These are phyloP conservation scores for Notolepis coatsorum DNA, from an alignment of 2,797 vertebrate species.

Conservation along the genomic window DNA sequence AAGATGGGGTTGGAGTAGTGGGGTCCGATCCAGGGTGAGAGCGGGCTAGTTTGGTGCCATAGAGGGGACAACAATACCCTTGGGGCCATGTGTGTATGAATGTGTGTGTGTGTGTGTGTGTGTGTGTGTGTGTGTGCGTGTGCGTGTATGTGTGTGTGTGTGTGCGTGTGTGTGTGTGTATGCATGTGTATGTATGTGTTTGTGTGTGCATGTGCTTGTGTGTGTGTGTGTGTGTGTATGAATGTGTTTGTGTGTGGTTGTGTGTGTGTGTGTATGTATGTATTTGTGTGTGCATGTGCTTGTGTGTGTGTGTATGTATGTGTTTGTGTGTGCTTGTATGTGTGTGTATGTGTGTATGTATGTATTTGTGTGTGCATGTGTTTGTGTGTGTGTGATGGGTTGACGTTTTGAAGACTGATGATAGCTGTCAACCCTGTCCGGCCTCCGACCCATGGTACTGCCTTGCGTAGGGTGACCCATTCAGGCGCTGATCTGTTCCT, in stretches of 20 bases:
- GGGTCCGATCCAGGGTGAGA: constrained; percentile 36
- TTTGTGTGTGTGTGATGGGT: constrained; percentile 20
- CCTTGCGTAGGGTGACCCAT: constrained; percentile 25
- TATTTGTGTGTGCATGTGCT: constrained; percentile 21
- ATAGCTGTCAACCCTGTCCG: constrained; percentile 56
- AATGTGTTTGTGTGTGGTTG: too few relatives aligned
- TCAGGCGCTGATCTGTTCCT: neutral
- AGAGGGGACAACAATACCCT: constrained; percentile 60
- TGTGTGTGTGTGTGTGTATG: too few relatives aligned
- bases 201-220: constrained; percentile 22
- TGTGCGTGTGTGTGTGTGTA: too few relatives aligned
- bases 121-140: constrained; percentile 28
- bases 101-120: constrained; percentile 22
- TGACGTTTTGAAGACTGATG: constrained; percentile 64
- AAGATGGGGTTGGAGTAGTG: constrained; percentile 48
- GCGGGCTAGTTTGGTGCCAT: constrained; percentile 41
- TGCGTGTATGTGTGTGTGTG: constrained; percentile 18
- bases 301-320: constrained; percentile 27
- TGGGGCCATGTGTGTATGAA: constrained; percentile 25
- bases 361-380: constrained; percentile 26
- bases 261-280: constrained; percentile 28
- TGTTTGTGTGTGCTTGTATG: constrained; percentile 22
- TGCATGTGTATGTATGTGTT: constrained; percentile 28
- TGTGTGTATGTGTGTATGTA: constrained; percentile 22
- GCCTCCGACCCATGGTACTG: constrained; percentile 50